Evolutionary conservation across 2,888 invertebrate genomes (phyloP), one percentile per base, ranked within the genome.

Genomic region (Synanthedon formicaeformis): DNA sequence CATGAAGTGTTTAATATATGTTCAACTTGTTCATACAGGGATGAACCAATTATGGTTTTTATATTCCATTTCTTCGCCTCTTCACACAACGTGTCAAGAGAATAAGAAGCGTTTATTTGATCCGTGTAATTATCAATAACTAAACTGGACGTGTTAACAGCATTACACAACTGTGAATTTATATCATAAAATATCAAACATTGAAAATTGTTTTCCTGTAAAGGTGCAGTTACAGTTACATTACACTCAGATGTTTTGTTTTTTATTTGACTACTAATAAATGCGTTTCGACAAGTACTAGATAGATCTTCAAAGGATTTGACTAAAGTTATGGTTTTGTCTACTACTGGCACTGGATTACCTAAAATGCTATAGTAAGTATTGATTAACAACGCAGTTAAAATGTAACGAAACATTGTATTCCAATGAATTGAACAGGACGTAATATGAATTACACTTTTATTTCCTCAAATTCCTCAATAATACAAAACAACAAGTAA

Each of bases 181-280:
- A 85, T 83, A 50, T 86, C 85, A 55, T 75, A 83, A 59, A 82
- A 85, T 59, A 83, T 71, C 57, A 81, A 64, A 62, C 86, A 86
- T 58, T 75, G 70, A 14, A 79, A 65, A 56, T 77, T 69, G 50
- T 63, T 66, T 53, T 69, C 66, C 18, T 58, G 61, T 48, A 69
- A 66, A 4, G 65, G 66, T 13, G 70, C 34, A 34, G 34, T 63
- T 18, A 62, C 57, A 13, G 59, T 54, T n/a, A 68, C 58, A 45
- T 70, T 63, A 58, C 85, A 86, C 40, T 71, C 65, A 8, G 61
- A 48, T 34, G 69, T 50, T 59, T 72, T 66, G n/a, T 54, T 65
- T 51, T 58, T 64, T 27, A 86, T 73, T 62, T 71, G 67, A 4
- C 58, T 59, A 12, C 61, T 57, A 55, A 86, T 56, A 63, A 81